phyloP scores from a whole-genome alignment of 1,140 invertebrate genomes.

The Drosophila mauritiana region DNA sequence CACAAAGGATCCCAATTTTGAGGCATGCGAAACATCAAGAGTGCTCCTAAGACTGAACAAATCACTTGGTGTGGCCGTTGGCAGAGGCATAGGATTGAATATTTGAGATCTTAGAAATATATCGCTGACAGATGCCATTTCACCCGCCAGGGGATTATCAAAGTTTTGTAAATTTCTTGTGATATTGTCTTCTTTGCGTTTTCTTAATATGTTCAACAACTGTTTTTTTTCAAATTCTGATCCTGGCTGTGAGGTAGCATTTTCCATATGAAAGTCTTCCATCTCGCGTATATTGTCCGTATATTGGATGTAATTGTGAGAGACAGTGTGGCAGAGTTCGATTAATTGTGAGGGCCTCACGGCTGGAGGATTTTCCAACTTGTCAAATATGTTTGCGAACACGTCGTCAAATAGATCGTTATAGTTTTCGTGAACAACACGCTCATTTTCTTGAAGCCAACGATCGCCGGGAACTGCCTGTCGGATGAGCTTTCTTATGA shows the following conservation, averaged over 20 bases:
- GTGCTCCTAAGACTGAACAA: slow-evolving; percentile 34
- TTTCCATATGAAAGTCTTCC: background rate
- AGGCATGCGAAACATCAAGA: background rate
- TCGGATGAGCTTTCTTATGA: slow-evolving; percentile 69
- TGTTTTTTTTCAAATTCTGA: slow-evolving; percentile 14
- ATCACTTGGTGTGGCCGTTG: background rate
- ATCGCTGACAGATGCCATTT: background rate
- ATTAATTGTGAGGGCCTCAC: slow-evolving; percentile 8
- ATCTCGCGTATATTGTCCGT: slow-evolving; percentile 29
- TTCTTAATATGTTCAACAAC: slow-evolving; percentile 34
- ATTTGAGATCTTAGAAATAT: background rate
- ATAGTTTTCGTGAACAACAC: slow-evolving; percentile 50
- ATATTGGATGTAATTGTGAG: background rate
- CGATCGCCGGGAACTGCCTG: slow-evolving; percentile 66
- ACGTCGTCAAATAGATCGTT: slow-evolving; percentile 56
- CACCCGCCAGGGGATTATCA: background rate
- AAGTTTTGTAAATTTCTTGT: slow-evolving; percentile 26
- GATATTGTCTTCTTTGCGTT: slow-evolving; percentile 34
- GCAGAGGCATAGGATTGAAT: background rate
- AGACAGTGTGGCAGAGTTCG: background rate
- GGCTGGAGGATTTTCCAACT: slow-evolving; percentile 3
- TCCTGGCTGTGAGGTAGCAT: background rate
- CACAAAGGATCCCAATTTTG: background rate
- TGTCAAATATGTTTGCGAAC: slow-evolving; percentile 22
- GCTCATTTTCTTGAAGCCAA: slow-evolving; percentile 62